Evolutionary conservation across 92 coral and sea anemone genomes (phyloP).

Genomic region (Zoanthus solanderi): DNA sequence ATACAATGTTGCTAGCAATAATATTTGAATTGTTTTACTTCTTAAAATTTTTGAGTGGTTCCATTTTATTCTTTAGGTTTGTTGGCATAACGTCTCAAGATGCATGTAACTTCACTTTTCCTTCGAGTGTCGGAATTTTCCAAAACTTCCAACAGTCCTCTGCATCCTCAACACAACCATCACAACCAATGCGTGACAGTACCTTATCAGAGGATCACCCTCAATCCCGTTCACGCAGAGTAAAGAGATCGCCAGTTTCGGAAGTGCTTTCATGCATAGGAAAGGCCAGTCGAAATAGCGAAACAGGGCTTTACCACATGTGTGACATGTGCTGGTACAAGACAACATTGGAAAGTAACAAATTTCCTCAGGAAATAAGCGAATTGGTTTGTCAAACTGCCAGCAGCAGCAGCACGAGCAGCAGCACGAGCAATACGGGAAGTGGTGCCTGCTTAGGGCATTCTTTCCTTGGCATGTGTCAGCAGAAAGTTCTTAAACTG

Average conservation of each 20-base stretch:
- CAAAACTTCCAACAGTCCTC: not conserved
- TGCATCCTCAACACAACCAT: not conserved
- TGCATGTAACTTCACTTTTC: slow-evolving; percentile 26
- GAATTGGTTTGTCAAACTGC: slow-evolving; percentile 12
- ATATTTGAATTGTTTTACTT: too few species aligned
- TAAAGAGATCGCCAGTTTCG: not conserved
- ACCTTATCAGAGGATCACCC: not conserved
- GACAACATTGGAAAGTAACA: slow-evolving; percentile 2
- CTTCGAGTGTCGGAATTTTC: not conserved
- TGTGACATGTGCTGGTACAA: slow-evolving; percentile 33
- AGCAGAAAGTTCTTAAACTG: slow-evolving; percentile 10
- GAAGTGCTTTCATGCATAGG: not conserved
- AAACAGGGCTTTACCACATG: slow-evolving; percentile 31
- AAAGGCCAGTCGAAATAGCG: not conserved
- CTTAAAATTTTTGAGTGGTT: too few species aligned
- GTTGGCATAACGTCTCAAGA: slow-evolving; percentile 30
- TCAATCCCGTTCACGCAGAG: not conserved
- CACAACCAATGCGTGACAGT: not conserved
- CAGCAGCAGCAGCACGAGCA: not conserved
- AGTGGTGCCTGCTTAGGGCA: not conserved
- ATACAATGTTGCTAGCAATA: too few species aligned
- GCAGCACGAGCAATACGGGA: not conserved
- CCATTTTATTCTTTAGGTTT: not conserved
- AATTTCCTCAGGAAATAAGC: slow-evolving; percentile 16
- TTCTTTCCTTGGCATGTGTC: not conserved